A percentile compares a stretch with the other conserved stretches of the same genome.
These are phyloP conservation scores for Xylota sylvarum DNA, from an alignment of 2,888 invertebrate genomes.

Conservation along the genomic window DNA sequence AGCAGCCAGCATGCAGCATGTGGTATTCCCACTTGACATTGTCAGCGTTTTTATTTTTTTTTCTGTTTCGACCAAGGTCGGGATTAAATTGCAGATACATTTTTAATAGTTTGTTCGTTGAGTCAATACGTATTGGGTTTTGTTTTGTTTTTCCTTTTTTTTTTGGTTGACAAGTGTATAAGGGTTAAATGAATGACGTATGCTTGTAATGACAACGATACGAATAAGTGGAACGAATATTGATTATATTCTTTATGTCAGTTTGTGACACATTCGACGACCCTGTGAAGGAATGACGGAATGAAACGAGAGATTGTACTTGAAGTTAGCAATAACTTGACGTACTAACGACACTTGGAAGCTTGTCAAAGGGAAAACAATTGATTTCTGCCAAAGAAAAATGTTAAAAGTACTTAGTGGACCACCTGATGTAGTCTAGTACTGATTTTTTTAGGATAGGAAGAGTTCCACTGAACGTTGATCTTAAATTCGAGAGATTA, in stretches of 20 bases:
- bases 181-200: conserved; percentile 25
- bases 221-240: conserved; percentile 39
- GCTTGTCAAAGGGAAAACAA: too few relatives aligned
- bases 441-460: too few relatives aligned
- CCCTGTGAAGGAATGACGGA: background rate
- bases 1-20: conserved; percentile 12
- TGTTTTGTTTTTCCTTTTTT: conserved; percentile 25
- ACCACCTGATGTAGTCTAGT: too few relatives aligned
- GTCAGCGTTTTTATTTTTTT: conserved; percentile 44
- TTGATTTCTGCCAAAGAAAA: too few relatives aligned
- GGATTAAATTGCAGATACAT: conserved; percentile 72
- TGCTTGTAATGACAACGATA: conserved; percentile 8
- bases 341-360: too few relatives aligned
- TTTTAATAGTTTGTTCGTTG: conserved; percentile 51
- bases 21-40: conserved; percentile 75
- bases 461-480: too few relatives aligned
- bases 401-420: too few relatives aligned
- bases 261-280: background rate
- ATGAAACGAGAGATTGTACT: background rate
- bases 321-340: background rate
- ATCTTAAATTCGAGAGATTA: too few relatives aligned
- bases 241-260: conserved; percentile 6
- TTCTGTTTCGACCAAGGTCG: conserved; percentile 60
- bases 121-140: conserved; percentile 40
- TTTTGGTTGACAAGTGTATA: conserved; percentile 22